A percentile compares a stretch with the other conserved stretches of the same genome.
phyloP scores from a whole-genome alignment of 2,797 vertebrate species.

The Tokudaia muenninki region DNA sequence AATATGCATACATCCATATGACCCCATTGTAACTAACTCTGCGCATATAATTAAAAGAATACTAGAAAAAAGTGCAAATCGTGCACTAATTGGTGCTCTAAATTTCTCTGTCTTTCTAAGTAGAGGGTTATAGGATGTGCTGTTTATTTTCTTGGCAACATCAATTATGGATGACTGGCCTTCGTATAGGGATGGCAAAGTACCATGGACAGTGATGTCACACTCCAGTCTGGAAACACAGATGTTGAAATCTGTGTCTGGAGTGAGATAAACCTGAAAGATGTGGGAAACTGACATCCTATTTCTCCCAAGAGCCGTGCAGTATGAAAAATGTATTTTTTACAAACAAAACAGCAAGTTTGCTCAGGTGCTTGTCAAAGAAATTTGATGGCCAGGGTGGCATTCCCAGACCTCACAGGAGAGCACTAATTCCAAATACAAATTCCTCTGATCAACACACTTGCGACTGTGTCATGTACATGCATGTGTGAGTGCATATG shows the following conservation, averaged over 20 bases:
- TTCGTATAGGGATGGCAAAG: not conserved
- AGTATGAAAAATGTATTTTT: not conserved
- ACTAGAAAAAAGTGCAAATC: not conserved
- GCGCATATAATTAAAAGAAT: not conserved
- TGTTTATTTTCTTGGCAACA: not conserved
- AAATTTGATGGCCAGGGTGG: not conserved
- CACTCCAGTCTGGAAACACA: not conserved
- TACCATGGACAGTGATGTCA: not conserved
- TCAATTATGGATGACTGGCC: not conserved
- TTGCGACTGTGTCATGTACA: not conserved
- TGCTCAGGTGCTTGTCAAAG: not conserved
- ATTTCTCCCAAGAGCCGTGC: not conserved
- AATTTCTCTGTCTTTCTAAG: not conserved
- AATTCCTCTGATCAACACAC: too few relatives aligned
- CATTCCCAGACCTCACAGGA: not conserved
- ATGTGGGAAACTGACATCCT: not conserved
- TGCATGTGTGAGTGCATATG: not conserved
- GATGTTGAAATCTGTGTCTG: not conserved
- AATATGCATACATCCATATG: not conserved
- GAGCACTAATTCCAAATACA: not conserved
- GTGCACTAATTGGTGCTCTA: not conserved
- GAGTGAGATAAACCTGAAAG: not conserved
- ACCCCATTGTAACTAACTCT: slow-evolving; percentile 10
- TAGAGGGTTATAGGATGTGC: not conserved
- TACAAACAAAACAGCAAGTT: not conserved